Evolutionary conservation across 2,113 vertebrate genomes (phyloP), one percentile per base, ranked within the genome.

Genomic region (Cyprinodon tularosa): DNA sequence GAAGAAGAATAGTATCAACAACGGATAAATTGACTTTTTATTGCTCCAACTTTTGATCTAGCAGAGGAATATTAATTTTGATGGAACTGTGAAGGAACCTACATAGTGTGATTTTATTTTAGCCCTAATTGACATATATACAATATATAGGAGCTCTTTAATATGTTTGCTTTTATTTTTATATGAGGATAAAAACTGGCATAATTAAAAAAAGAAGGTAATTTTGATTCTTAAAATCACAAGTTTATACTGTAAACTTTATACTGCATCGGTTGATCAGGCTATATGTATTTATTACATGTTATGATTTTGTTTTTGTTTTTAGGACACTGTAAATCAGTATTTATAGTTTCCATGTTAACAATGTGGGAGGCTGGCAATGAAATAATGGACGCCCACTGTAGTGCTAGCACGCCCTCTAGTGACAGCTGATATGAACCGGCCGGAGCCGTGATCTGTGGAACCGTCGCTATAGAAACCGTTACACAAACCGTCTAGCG

Each of bases 401-500:
- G 53, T 40, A 29, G 38, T 7, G 5, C 47, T 2, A 77, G 42
- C 15, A 17, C 76, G 74, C 66, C 73, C 72, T 83, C 91, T 90
- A 48, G 80, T 63, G 89, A 74, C 22, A 29, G 44, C 38, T 14
- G 12, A 3, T 59, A 29, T 65, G 37, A 81, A 66, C 69, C 60
- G 36, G 15, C 7, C 5, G 13, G 12, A 20, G 12, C 66, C 29
- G 29, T 29, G 29, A 29, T 29, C 29, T 29, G 29, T 29, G 29
- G 29, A 29, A 29, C 29, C 29, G 29, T 94, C 84, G 42, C 89
- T 81, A 86, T 89, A 72, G 92, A 82, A 68, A 92, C 88, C 22
- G 17, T 15, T 4, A 81, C 64, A 89, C 84, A 83, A 47, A 77
- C 22, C 15, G 13, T 7, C 14, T 0, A 17, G 50, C 38, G 22